Evolutionary conservation across 92 coral and sea anemone genomes (phyloP).

Genomic region (Pocillopora meandrina): DNA sequence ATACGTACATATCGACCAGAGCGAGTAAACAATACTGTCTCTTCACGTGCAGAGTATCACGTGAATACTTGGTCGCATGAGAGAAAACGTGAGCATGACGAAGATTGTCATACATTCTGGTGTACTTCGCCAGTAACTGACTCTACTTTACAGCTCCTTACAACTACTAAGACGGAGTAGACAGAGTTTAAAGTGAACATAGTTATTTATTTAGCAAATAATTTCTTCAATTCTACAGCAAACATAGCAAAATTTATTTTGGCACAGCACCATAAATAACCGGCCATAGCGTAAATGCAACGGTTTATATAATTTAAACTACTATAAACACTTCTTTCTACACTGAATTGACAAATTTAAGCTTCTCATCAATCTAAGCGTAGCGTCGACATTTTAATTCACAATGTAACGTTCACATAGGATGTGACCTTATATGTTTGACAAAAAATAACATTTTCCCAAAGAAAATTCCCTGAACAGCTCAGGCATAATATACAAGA

Average conservation of each 20-base stretch:
- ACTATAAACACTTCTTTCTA: neutral
- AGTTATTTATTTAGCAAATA: constrained; percentile 14
- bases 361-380: neutral
- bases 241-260: neutral
- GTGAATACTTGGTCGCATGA: too few relatives aligned
- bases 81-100: too few relatives aligned
- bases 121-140: neutral
- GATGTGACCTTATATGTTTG: neutral
- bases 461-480: constrained; percentile 11
- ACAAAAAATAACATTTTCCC: constrained; percentile 16
- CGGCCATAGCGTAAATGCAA: too few relatives aligned
- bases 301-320: neutral
- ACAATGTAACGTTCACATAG: too few relatives aligned
- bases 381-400: too few relatives aligned
- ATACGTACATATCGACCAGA: too few relatives aligned
- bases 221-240: neutral
- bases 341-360: neutral
- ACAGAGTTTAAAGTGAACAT: neutral
- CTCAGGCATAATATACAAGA: neutral
- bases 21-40: too few relatives aligned
- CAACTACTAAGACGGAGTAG: neutral
- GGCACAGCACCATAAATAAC: too few relatives aligned
- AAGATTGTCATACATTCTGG: too few relatives aligned
- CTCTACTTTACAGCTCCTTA: neutral
- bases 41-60: too few relatives aligned